Conservation (phyloP, 2,888 invertebrate genomes). For the Neoitamus cyanurus region DNA sequence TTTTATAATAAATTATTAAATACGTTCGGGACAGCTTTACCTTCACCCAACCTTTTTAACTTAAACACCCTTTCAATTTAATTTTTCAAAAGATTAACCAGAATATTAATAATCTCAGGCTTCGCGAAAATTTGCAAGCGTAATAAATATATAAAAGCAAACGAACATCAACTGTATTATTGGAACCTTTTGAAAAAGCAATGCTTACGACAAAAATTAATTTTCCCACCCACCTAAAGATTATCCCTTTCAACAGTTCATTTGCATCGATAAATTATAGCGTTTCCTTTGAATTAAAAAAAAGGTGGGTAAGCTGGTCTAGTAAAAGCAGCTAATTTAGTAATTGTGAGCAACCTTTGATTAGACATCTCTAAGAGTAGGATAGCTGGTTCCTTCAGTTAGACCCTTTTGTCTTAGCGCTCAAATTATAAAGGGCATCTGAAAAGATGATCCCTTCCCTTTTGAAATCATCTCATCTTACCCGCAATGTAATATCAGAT, state of each 20-base stretch:
- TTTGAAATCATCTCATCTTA: neutral
- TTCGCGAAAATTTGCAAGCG: too few species aligned
- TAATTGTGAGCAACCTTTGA: neutral
- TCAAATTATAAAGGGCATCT: neutral
- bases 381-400: neutral
- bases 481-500: neutral
- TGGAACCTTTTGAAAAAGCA: too few species aligned
- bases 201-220: too few species aligned
- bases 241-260: neutral
- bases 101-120: too few species aligned
- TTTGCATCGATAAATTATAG: neutral
- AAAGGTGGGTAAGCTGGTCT: neutral
- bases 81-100: too few species aligned
- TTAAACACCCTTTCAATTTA: too few species aligned
- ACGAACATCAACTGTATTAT: too few species aligned
- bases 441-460: neutral
- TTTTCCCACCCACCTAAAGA: too few species aligned
- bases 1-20: too few species aligned
- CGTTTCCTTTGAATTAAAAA: neutral
- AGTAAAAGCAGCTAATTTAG: neutral
- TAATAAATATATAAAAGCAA: too few species aligned
- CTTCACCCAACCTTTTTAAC: too few species aligned
- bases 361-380: neutral
- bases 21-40: too few species aligned
- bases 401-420: neutral